Evolutionary conservation across 2,113 vertebrate species (phyloP).

Genomic region (Halichoerus grypus): DNA sequence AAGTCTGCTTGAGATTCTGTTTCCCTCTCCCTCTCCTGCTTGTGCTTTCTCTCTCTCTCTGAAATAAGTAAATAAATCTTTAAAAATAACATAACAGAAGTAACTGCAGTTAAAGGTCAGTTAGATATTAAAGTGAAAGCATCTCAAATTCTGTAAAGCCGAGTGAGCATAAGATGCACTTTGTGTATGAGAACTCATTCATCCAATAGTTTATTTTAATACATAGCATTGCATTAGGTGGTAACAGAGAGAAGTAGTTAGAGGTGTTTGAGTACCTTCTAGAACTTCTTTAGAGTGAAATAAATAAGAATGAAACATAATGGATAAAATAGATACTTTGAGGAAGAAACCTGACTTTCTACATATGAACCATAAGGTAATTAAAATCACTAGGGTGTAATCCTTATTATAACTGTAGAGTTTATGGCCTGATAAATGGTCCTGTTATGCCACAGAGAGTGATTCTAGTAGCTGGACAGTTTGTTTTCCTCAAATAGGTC

Average conservation of each 20-base stretch:
- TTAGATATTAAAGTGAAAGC: background rate
- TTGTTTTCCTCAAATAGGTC: slow-evolving; percentile 5
- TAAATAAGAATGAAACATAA: slow-evolving; percentile 34
- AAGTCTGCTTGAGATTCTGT: background rate
- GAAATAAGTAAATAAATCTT: background rate
- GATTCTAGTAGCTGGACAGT: slow-evolving; percentile 35
- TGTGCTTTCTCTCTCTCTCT: background rate
- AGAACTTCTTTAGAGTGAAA: slow-evolving; percentile 28
- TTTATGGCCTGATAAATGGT: slow-evolving; percentile 58
- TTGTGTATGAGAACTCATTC: background rate
- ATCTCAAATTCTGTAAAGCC: background rate
- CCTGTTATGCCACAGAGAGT: background rate
- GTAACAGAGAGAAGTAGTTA: background rate
- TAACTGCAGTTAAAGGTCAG: slow-evolving; percentile 27
- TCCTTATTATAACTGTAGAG: slow-evolving; percentile 18
- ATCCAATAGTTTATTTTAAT: background rate
- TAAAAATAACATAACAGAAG: background rate
- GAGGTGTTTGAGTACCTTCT: slow-evolving; percentile 9
- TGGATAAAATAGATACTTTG: slow-evolving; percentile 46
- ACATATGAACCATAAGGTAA: slow-evolving; percentile 40
- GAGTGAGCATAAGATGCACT: background rate
- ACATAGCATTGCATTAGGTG: background rate
- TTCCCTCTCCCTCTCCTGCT: background rate
- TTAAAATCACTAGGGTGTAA: slow-evolving; percentile 58
- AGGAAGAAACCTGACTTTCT: slow-evolving; percentile 46